Evolutionary conservation across 2,113 vertebrate genomes (phyloP), one percentile per base, ranked within the genome.

Genomic region (Phyllopteryx taeniolatus): DNA sequence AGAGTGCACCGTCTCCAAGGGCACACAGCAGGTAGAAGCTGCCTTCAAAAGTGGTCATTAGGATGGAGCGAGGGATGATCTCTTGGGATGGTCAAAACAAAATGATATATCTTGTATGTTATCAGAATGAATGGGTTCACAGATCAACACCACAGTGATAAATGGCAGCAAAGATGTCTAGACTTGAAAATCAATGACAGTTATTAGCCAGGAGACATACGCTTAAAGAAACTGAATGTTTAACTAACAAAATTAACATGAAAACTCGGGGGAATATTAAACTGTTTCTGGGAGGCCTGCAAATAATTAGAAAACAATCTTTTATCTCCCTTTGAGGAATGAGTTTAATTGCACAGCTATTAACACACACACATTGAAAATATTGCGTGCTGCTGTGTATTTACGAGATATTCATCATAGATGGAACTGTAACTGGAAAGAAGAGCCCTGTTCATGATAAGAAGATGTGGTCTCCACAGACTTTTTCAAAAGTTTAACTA

Each of bases 41-140:
- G 72, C 95, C 98, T 91, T 99, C 98, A 0, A 99, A 99, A 22
- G 98, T 98, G 0, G 98, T 99, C 97, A 99, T 98, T 83, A 99
- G 92, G 88, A 99, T 99, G 65, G 98, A 99, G 19, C 98, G 97
- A 67, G 98, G 98, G 73, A 99, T 99, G 73, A 99, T 99, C 85
- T 99, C 98, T 99, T 90, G 59, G 80, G 59, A 81, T 33, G 71
- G 43, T 35, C 63, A 85, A 76, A 74, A 35, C 13, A 51, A 66
- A 43, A 74, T 79, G 19, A 71, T 78, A 83, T 79, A 85, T 85
- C 76, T 67, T 35, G 53, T 46, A 60, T 60, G 51, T 42, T 27
- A 20, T 71, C 31, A 61, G 56, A 39, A 76, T 71, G 73, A 47
- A 74, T 54, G 68, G 46, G 67, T 57, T 75, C 47, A 61, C 57